These are phyloP conservation scores for Bradypus variegatus DNA, from an alignment of 2,797 vertebrate species.

Conservation along the genomic window DNA sequence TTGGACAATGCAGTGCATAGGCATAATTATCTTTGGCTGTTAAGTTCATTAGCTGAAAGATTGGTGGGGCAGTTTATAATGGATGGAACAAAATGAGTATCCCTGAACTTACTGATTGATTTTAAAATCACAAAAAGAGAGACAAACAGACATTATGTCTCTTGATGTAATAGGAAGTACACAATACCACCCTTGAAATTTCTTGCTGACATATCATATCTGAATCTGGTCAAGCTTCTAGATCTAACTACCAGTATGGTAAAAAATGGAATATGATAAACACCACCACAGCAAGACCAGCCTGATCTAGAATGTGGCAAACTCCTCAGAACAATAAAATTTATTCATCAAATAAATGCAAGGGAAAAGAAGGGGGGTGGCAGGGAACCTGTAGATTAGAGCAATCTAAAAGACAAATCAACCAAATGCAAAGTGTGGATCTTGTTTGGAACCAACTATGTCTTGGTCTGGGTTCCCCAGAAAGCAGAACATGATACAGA, in stretches of 20 bases:
- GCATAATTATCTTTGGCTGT: not conserved
- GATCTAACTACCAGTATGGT: not conserved
- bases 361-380: not conserved
- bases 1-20: not conserved
- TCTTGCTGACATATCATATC: not conserved
- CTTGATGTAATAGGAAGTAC: not conserved
- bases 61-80: not conserved
- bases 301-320: not conserved
- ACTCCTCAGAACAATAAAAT: not conserved
- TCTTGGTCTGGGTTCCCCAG: not conserved
- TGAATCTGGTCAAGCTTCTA: not conserved
- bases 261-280: not conserved
- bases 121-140: not conserved
- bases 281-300: not conserved
- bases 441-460: not conserved
- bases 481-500: not conserved
- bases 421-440: not conserved
- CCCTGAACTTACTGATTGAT: not conserved
- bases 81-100: not conserved
- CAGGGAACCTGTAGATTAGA: not conserved
- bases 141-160: not conserved
- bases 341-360: slow-evolving; percentile 27
- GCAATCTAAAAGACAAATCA: not conserved
- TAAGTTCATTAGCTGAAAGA: not conserved
- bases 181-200: no score